A percentile compares a stretch with the other conserved stretches of the same genome.
Evolutionary conservation across 2,797 vertebrate species (phyloP).

Genomic region (Halcyon badia): DNA sequence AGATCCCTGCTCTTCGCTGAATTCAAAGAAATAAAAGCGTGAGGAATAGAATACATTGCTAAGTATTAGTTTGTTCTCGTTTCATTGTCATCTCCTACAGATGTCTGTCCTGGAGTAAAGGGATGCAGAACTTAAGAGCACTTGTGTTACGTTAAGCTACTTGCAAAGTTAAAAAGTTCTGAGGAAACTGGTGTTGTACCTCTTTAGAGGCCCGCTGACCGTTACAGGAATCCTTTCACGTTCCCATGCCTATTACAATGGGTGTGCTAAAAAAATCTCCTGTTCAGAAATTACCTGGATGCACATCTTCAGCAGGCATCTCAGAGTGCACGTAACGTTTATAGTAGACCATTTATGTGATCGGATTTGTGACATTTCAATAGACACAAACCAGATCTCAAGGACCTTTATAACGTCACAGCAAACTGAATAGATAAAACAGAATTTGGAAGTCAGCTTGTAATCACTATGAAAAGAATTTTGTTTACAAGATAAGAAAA

Average conservation of each 20-base stretch:
- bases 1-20: neutral
- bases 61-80: neutral
- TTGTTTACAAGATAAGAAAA: neutral
- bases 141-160: neutral
- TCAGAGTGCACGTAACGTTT: neutral
- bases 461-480: neutral
- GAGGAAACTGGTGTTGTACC: neutral
- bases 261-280: neutral
- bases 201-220: neutral
- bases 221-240: neutral
- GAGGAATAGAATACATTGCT: neutral
- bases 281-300: neutral
- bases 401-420: constrained; percentile 20
- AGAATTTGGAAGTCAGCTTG: neutral
- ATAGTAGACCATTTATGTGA: neutral
- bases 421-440: neutral
- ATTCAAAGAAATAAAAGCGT: neutral
- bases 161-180: neutral
- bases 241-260: neutral
- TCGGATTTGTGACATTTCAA: neutral
- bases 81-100: neutral
- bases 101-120: neutral
- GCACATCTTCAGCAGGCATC: neutral
- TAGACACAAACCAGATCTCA: neutral
- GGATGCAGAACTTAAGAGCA: neutral